Evolutionary conservation across 2,797 vertebrate species (phyloP), one percentile per base, ranked within the genome.

Genomic region (Mormyrus hasselquistii): DNA sequence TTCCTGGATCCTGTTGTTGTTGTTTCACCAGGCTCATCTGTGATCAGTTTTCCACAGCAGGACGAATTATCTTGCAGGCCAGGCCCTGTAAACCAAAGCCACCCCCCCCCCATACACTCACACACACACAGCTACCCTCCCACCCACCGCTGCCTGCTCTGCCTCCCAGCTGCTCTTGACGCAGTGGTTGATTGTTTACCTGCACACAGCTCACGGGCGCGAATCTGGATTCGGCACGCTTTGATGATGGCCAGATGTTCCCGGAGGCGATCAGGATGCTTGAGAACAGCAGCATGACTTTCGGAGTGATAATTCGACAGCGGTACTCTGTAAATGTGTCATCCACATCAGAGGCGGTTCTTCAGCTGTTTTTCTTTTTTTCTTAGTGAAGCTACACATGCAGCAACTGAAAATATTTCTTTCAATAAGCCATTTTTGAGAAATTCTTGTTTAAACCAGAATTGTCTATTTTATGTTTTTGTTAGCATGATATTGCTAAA

Each of bases 161-260:
- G 49, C 84, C 50, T 50, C 49, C 25, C 84, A 86, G 65, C 65
- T 38, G 84, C 25, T 34, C 25, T 7, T 38, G 84, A 50, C 49
- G 25, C 49, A 52, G 50, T 19, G 25, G n/a, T 12, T 53, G 84
- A 53, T 52, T 86, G 84, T 86, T 84, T 84, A 84, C 82, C 82
- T 84, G 82, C 82, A 49, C n/a, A 47, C 8, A 2, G 49, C 82
- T 86, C 22, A 53, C 12, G 25, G 49, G 83, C 12, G 25, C 49
- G 10, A 86, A 86, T 86, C 22, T 25, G 83, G 83, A 86, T 86
- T 86, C 22, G 44, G 83, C 83, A 86, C 22, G 49, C 47, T 49
- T 86, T 86, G 83, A 52, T 29, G 49, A 86, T 49, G 83, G 49
- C 83, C 83, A 86, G 83, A 47, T 86, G 84, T 86, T 86, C 84